Evolutionary conservation across 2,797 vertebrate species (phyloP), one percentile per base, ranked within the genome.

Genomic region (Trematomus bernacchii): DNA sequence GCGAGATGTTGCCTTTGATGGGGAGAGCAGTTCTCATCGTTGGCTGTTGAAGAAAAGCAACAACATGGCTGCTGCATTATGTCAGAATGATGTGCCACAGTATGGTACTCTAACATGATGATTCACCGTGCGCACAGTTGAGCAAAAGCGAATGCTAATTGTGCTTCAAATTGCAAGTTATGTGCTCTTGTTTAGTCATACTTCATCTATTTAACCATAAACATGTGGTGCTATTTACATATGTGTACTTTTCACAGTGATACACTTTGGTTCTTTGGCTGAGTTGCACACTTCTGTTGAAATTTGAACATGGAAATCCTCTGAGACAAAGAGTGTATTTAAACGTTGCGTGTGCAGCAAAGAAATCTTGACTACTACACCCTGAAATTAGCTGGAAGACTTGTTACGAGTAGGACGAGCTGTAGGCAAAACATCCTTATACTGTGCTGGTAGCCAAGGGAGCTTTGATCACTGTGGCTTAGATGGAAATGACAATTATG

Each of bases 401-500:
- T 37, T 83, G 71, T 59, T 90, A 62, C 27, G 68, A 84, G 72
- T 40, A 83, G 85, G 76, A 85, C 82, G 76, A 84, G 90, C 88
- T 90, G 59, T 72, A 77, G 89, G 90, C 90, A 87, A 87, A 83
- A 89, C 85, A 81, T 73, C 71, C 84, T 80, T 85, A 89, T 90
- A 86, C 85, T 89, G 82, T 77, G 83, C 87, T 85, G 73, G 82
- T 90, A 91, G 85, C 89, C 85, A 66, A 71, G 87, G 80, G 87
- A 82, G 91, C 92, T 94, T 94, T 94, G 92, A 94, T 94, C 92
- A 92, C 83, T 76, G 77, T 85, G 76, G 85, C 89, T 94, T 87
- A 82, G 82, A 89, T 88, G 89, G 90, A 93, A 91, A 94, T 91
- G 85, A 93, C 92, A 93, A 91, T 94, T 93, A 93, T 83, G 79